These are phyloP conservation scores for Morus bassanus DNA, from an alignment of 2,797 vertebrate genomes.

Conservation along the genomic window DNA sequence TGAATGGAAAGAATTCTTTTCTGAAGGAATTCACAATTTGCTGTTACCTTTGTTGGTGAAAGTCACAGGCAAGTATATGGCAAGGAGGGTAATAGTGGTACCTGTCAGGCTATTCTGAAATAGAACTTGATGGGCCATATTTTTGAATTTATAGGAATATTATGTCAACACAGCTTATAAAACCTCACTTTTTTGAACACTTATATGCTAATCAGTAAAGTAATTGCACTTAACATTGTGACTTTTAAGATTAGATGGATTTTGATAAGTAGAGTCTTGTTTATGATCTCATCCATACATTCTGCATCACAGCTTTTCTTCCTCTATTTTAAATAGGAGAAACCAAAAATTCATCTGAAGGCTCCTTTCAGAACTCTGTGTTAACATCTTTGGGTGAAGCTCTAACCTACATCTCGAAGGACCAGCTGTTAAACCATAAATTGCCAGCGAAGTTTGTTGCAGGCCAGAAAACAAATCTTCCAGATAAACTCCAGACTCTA, in stretches of 20 bases:
- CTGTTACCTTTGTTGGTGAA: conserved; percentile 88
- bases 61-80: conserved; percentile 82
- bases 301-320: background rate
- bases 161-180: background rate
- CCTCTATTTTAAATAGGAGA: conserved; percentile 69
- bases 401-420: conserved; percentile 83
- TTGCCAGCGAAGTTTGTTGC: conserved; percentile 84
- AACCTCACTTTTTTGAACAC: background rate
- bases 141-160: background rate
- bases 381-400: conserved; percentile 87
- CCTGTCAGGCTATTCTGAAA: background rate
- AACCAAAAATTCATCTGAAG: conserved; percentile 83
- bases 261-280: background rate
- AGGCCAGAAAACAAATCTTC: conserved; percentile 91
- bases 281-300: background rate
- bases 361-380: conserved; percentile 80
- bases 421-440: conserved; percentile 85
- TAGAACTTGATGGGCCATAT: background rate
- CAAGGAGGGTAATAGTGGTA: background rate
- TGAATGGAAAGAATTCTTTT: conserved; percentile 95
- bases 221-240: background rate
- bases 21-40: conserved; percentile 89
- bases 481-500: conserved; percentile 88
- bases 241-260: background rate
- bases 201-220: background rate